phyloP scores from a whole-genome alignment of 2,797 vertebrate species.

The Vespertilio murinus region DNA sequence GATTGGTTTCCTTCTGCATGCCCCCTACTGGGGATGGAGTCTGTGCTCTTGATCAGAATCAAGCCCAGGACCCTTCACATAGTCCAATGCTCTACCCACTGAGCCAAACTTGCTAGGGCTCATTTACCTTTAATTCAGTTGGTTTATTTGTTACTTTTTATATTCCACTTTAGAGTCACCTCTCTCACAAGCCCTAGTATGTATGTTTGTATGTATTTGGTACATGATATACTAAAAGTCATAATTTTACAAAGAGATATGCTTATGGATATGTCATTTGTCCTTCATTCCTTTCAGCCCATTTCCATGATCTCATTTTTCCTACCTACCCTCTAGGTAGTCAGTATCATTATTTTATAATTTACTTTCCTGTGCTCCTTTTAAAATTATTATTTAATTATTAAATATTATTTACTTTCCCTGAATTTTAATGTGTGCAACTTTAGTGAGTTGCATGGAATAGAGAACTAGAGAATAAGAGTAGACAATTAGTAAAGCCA shows the following conservation, averaged over 20 bases:
- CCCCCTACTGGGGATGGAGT: too few relatives aligned
- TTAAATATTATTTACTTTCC: not conserved
- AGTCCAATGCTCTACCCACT: too few relatives aligned
- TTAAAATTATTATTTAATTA: not conserved
- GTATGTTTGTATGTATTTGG: not conserved
- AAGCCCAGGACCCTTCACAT: too few relatives aligned
- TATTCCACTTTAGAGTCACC: not conserved
- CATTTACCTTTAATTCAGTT: not conserved
- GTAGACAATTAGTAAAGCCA: not conserved
- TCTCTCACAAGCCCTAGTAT: not conserved
- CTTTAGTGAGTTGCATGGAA: not conserved
- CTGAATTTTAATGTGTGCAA: not conserved
- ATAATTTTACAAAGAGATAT: not conserved
- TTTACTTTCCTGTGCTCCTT: not conserved
- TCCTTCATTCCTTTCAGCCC: not conserved
- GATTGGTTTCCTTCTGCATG: too few relatives aligned
- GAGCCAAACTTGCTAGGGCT: too few relatives aligned
- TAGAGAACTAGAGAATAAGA: not conserved
- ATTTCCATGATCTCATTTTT: not conserved
- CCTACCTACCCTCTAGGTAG: not conserved
- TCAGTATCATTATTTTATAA: not conserved
- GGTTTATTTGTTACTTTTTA: not conserved
- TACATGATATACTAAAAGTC: not conserved
- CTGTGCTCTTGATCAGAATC: too few relatives aligned
- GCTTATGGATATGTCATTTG: not conserved